Percentiles rank a stretch among this genome's conserved stretches.
Evolutionary conservation across 1,140 invertebrate species (phyloP).

Genomic region (Orchestia grillus): DNA sequence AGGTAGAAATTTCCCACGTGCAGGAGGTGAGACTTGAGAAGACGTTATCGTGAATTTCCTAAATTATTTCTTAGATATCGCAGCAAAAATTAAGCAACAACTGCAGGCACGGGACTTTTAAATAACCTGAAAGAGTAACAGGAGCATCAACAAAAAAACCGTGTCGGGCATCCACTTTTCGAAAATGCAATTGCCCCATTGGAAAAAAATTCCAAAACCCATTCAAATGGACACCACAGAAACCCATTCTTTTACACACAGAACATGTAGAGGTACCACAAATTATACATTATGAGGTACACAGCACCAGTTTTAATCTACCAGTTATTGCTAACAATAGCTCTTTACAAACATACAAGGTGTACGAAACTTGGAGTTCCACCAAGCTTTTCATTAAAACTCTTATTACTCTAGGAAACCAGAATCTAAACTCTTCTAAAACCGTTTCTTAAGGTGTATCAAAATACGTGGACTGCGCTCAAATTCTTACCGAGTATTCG

Average conservation of each 20-base stretch:
- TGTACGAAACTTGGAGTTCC: background rate
- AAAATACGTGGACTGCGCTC: constrained; percentile 38
- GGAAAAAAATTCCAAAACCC: background rate
- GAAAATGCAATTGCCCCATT: background rate
- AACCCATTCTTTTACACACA: background rate
- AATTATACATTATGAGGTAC: background rate
- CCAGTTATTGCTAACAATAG: background rate
- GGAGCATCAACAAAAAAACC: background rate
- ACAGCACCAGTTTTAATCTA: background rate
- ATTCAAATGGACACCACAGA: background rate
- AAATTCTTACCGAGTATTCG: constrained; percentile 31
- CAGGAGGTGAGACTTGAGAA: no score
- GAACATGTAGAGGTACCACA: background rate
- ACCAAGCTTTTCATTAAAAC: background rate
- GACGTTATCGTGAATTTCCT: no score
- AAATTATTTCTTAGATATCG: no score
- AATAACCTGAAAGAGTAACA: background rate
- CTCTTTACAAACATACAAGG: background rate
- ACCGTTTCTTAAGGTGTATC: background rate
- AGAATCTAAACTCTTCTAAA: background rate
- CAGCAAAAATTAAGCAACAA: background rate
- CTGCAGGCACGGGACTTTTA: background rate
- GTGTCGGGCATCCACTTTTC: background rate
- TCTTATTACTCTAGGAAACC: background rate
- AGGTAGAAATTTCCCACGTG: background rate